Evolutionary conservation across 2,113 vertebrate species (phyloP), one percentile per base, ranked within the genome.

Genomic region (Psittacula cyanocephala): DNA sequence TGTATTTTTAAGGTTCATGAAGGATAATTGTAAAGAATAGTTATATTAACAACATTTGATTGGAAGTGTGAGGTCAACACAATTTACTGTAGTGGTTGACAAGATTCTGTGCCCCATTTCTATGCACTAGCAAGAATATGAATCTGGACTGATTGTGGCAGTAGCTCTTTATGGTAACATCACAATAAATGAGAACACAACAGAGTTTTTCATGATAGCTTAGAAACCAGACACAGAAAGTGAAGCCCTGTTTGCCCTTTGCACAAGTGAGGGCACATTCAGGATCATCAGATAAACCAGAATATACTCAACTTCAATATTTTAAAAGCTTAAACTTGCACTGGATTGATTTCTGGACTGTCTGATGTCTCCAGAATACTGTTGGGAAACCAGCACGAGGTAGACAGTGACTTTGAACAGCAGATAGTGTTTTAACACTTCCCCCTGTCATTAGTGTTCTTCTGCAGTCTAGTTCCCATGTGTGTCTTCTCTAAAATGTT

Each of bases 401-500:
- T 35, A 64, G 13, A 28, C 19, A 55, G 31, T 33, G 50, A 55
- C 76, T 86, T 1, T 71, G 64, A 81, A 62, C 6, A 93, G 89
- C 55, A 95, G 88, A 53, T 10, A 74, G 39, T 82, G 33, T 53
- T 87, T 52, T 83, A 84, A 39, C n/a, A 33, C 15, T 81, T 57
- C 2, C 13, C 64, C 7, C 27, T 69, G 8, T 69, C 78, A 70
- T 76, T 29, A 44, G 25, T 81, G 79, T 87, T 94, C 29, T 95
- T 84, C 68, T 93, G 2, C 90, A 33, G 43, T 75, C 65, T 17
- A 46, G 35, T 27, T 93, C 70, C 79, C 52, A 18, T 39, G 75
- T 91, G 57, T 95, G 64, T 95, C 95, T 86, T 80, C 81, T 88
- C 53, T 87, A 76, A 86, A 49, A 62, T 52, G 35, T 96, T 95